Evolutionary conservation across 2,113 vertebrate genomes (phyloP).

Genomic region (Cochlearius cochlearius): DNA sequence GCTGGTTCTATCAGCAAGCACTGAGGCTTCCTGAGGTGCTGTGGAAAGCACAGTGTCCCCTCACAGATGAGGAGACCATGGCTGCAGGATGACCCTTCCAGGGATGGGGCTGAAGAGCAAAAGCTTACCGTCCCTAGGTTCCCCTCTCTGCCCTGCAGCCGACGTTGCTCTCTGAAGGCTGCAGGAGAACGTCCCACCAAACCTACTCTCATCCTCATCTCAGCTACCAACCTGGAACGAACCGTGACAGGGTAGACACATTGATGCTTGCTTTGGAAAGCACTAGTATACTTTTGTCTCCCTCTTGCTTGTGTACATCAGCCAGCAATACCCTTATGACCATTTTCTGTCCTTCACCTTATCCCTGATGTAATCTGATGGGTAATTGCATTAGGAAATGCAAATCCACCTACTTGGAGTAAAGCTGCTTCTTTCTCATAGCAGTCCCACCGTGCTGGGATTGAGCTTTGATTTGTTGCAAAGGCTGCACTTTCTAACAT

Average conservation of each 20-base stretch:
- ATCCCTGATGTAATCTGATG: not conserved
- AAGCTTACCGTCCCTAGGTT: not conserved
- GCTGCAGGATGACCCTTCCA: not conserved
- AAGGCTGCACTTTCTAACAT: rapidly evolving
- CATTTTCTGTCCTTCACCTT: not conserved
- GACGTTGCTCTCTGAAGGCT: not conserved
- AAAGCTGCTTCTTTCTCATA: not conserved
- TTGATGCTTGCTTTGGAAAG: not conserved
- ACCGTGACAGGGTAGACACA: rapidly evolving
- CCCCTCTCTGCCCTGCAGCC: not conserved
- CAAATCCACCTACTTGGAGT: not conserved
- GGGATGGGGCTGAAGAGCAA: not conserved
- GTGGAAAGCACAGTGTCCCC: not conserved
- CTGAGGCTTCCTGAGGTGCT: not conserved
- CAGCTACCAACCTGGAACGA: not conserved
- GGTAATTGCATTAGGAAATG: not conserved
- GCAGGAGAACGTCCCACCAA: not conserved
- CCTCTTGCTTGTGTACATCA: not conserved
- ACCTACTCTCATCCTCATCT: not conserved
- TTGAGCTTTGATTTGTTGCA: too few species aligned
- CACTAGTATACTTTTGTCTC: not conserved
- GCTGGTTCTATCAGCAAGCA: not conserved
- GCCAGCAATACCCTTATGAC: not conserved
- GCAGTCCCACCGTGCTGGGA: not conserved
- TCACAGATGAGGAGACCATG: not conserved